phyloP scores from a whole-genome alignment of 2,888 invertebrate species.

The Drosophila lutescens region DNA sequence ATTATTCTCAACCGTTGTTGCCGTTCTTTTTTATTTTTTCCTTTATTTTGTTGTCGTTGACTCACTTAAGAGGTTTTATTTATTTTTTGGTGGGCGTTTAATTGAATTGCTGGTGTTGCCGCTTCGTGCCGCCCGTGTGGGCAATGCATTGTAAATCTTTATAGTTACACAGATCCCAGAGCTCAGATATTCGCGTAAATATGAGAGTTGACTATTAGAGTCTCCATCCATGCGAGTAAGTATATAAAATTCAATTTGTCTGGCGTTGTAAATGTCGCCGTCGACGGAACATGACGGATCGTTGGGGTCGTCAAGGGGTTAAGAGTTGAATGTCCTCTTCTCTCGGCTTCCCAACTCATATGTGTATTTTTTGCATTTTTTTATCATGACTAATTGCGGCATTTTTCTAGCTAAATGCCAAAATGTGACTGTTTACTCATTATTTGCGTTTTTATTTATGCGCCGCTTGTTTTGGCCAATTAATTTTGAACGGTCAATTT shows the following conservation, averaged over 20 bases:
- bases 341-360: slow-evolving; percentile 4
- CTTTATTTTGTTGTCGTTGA: slow-evolving; percentile 10
- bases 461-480: slow-evolving; percentile 58
- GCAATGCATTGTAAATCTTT: slow-evolving; percentile 68
- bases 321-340: slow-evolving; percentile 67
- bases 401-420: slow-evolving; percentile 72
- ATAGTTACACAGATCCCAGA: slow-evolving; percentile 53
- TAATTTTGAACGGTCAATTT: slow-evolving; percentile 71
- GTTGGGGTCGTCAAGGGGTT: slow-evolving; percentile 65
- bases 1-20: slow-evolving; percentile 55
- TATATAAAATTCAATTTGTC: slow-evolving; percentile 64
- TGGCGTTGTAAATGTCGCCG: slow-evolving; percentile 70
- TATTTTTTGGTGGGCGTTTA: slow-evolving; percentile 71
- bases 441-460: slow-evolving; percentile 46
- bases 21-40: not conserved
- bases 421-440: slow-evolving; percentile 66
- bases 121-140: slow-evolving; percentile 55
- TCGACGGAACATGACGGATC: slow-evolving; percentile 64
- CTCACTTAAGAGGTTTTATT: slow-evolving; percentile 67
- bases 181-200: slow-evolving; percentile 59
- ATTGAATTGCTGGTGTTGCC: slow-evolving; percentile 72
- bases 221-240: not conserved
- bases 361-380: slow-evolving; percentile 14
- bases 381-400: slow-evolving; percentile 72
- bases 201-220: slow-evolving; percentile 11